Conservation (phyloP, 2,797 vertebrate genomes). For the Sus cebifrons region DNA sequence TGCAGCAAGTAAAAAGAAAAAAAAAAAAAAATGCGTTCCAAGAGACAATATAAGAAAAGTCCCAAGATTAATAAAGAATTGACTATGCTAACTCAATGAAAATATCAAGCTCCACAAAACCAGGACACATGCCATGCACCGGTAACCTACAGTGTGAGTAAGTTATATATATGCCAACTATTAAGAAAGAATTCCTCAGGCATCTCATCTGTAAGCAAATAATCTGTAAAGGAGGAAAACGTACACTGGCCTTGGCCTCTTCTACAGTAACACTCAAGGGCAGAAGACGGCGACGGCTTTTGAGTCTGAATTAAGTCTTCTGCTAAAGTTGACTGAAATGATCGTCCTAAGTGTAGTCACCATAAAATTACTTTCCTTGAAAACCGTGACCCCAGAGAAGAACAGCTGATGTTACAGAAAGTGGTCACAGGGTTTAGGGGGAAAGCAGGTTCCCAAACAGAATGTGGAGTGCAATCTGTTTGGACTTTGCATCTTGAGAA, state of each 20-base stretch:
- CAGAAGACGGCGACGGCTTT: not conserved
- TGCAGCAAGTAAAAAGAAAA: too few relatives aligned
- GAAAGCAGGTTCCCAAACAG: not conserved
- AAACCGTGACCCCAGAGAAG: not conserved
- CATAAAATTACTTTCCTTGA: not conserved
- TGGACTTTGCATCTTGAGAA: constrained; percentile 23
- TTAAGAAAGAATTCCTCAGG: not conserved
- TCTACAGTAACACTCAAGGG: not conserved
- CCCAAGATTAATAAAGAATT: not conserved
- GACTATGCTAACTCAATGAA: not conserved
- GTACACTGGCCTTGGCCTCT: too few relatives aligned
- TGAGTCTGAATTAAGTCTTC: not conserved
- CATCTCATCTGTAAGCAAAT: not conserved
- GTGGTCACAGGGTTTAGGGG: not conserved
- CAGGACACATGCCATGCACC: not conserved
- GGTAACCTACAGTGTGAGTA: not conserved
- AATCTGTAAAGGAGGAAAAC: not conserved
- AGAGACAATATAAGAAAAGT: not conserved
- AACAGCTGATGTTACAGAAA: not conserved
- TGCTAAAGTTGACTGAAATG: not conserved
- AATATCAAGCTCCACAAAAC: not conserved
- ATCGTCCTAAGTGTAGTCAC: not conserved
- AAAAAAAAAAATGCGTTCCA: too few relatives aligned
- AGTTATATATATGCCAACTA: not conserved
- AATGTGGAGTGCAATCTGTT: not conserved